Conservation (phyloP, 1,140 invertebrate species). For the Zaprionus davidi region DNA sequence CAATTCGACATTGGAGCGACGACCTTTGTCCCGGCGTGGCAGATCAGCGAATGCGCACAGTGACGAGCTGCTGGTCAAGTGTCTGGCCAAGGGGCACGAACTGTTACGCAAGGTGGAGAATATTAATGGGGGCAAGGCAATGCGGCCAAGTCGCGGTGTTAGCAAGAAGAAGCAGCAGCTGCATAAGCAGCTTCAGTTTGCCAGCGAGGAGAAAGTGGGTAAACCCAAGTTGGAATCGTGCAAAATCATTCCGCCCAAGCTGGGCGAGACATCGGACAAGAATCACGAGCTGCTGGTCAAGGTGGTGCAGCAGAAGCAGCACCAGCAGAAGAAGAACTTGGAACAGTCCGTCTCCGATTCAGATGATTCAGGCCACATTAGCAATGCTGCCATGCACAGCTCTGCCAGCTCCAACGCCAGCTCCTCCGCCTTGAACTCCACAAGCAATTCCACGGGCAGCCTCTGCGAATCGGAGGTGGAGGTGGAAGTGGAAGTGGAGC, state of each 20-base stretch:
- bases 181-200: conserved; percentile 69
- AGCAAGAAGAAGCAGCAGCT: conserved; percentile 62
- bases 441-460: conserved; percentile 65
- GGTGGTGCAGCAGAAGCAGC: conserved; percentile 55
- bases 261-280: conserved; percentile 78
- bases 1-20: conserved; percentile 62
- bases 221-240: conserved; percentile 75
- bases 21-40: conserved; percentile 39
- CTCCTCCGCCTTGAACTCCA: conserved; percentile 60
- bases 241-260: conserved; percentile 79
- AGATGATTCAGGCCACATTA: conserved; percentile 91
- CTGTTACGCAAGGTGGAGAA: conserved; percentile 81
- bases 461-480: conserved; percentile 66
- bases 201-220: conserved; percentile 73
- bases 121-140: conserved; percentile 51
- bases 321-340: conserved; percentile 31
- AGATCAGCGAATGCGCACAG: conserved; percentile 50
- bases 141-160: conserved; percentile 52
- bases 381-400: conserved; percentile 84
- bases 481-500: neutral
- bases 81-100: conserved; percentile 79
- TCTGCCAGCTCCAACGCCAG: neutral
- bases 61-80: conserved; percentile 80
- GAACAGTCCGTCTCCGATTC: conserved; percentile 85
- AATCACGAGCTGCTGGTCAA: conserved; percentile 75